Base-by-base conservation (phyloP, 2,888 invertebrate species). In the Sphaerophoria taeniata region DNA sequence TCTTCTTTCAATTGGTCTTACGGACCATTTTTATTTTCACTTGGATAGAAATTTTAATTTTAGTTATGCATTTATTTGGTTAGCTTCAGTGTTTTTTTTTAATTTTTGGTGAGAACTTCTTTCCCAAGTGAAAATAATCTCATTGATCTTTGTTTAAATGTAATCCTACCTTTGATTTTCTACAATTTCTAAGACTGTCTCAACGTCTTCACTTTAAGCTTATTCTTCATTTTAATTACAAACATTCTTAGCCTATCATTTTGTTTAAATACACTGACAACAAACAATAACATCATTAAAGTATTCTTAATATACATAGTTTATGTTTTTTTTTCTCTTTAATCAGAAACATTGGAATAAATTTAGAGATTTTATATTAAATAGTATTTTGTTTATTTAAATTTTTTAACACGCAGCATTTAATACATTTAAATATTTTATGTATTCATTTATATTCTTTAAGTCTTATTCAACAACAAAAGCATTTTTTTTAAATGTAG, bases 331-430 rank as follows among this genome's bases (percentile, higher is more conserved):
- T 60, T 67, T 60, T 6, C 31, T n/a, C n/a, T n/a, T n/a, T n/a
- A n/a, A 53, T 67, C 11, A 56, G 53, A 78, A 83, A 83, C 78
- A 69, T 69, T 53, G 56, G 63, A 83, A 78, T 73, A 73, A 70
- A 77, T 34, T 61, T 73, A 34, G 49, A 65, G 16, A 73, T 11
- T 56, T 63, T 82, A 11, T 77, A 73, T 79, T 60, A 67, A 79
- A 73, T 47, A 61, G 6, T 31, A 14, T 16, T 47, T 47, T 31
- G 31, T 47, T 60, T 51, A 9, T 70, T 43, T 79, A 6, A 36
- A 24, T 16, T 24, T 71, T 47, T 82, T 69, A 76, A 81, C 81
- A 77, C 73, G 45, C 82, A 78, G 78, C 70, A 63, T 70, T 53
- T 7, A 39, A 7, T 11, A 61, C 67, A 61, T 73, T 31, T 58